Base-by-base conservation (phyloP, 2,797 vertebrate species). In the Pseudochirops corinnae region DNA sequence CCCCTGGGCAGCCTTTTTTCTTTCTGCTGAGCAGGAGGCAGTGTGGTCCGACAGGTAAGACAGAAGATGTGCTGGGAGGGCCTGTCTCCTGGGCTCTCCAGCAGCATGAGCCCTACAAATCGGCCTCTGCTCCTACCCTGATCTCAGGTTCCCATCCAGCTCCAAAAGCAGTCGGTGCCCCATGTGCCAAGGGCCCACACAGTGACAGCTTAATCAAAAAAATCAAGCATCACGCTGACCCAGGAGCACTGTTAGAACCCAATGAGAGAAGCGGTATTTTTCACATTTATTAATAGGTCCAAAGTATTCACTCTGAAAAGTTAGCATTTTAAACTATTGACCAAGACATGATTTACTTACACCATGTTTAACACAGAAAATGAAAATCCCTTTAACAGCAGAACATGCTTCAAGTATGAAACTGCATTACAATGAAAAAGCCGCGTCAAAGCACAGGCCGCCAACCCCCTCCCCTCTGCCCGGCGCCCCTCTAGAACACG, bases 401-500 rank as follows among this genome's bases (percentile, higher is more conserved):
- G n/a, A 21, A 7, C 67, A 33, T 31, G n/a, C 39, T 74, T 39
- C n/a, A 74, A 21, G 62, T 39, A 74, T 5, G 57, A 39, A 39
- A 39, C 2, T 39, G 18, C 2, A 39, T n/a, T 33, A 67, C n/a
- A 39, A 39, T 7, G n/a, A 74, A n/a, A 33, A 33, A n/a, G 3
- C 12, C 31, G 0, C n/a, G 1, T 39, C 62, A 39, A 7, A 39
- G 33, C 1, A 1, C 57, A 26, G 28, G 26, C 28, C 9, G 26
- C 5, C 5, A 0, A 6, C 5, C 28, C 16, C 18, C 67, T 29
- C 39, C n/a, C 6, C 33, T 33, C 24, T 62, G 56, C 10, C 56
- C 28, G 24, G 26, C 5, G 2, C 56, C 28, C 56, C 6, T 95
- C 99, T 98, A 99, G 98, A 99, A 99, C 98, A 99, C 99, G 97